These are phyloP conservation scores for Yponomeuta cagnagella DNA, from an alignment of 2,888 invertebrate species.

Conservation along the genomic window DNA sequence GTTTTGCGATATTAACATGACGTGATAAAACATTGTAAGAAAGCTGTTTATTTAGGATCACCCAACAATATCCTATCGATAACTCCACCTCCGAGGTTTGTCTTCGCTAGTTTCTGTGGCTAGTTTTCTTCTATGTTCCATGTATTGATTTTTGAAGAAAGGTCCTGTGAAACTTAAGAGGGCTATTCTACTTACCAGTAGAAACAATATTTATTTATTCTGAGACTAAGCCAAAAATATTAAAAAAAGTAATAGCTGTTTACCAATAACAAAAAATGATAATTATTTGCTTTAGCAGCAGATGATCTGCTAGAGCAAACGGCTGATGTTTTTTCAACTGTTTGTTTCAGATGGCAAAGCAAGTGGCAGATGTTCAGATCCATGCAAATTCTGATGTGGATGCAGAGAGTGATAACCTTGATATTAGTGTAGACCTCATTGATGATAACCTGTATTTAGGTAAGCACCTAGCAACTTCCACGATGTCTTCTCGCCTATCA, in stretches of 20 bases:
- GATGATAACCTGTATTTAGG: slow-evolving; percentile 61
- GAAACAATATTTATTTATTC: too few species aligned
- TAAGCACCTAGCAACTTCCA: slow-evolving; percentile 22
- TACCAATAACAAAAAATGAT: too few species aligned
- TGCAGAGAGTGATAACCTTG: slow-evolving; percentile 34
- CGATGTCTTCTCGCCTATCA: too few species aligned
- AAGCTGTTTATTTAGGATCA: neutral
- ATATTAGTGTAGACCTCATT: slow-evolving; percentile 59
- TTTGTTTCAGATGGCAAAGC: slow-evolving; percentile 42
- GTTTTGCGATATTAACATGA: neutral
- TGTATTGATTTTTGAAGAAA: neutral
- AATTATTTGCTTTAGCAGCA: too few species aligned
- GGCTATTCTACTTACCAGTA: too few species aligned
- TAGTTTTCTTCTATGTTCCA: neutral
- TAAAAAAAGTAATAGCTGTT: too few species aligned
- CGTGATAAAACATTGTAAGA: neutral
- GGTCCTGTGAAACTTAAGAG: too few species aligned
- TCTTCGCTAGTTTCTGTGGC: neutral
- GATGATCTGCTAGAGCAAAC: too few species aligned
- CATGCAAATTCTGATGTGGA: slow-evolving; percentile 46
- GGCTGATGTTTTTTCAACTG: too few species aligned
- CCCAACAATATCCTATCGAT: neutral
- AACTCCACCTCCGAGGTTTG: neutral
- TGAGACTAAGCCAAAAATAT: too few species aligned
- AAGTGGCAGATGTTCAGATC: slow-evolving; percentile 52